These are phyloP conservation scores for Coptotermes formosanus DNA, from an alignment of 1,140 invertebrate species.

Conservation along the genomic window DNA sequence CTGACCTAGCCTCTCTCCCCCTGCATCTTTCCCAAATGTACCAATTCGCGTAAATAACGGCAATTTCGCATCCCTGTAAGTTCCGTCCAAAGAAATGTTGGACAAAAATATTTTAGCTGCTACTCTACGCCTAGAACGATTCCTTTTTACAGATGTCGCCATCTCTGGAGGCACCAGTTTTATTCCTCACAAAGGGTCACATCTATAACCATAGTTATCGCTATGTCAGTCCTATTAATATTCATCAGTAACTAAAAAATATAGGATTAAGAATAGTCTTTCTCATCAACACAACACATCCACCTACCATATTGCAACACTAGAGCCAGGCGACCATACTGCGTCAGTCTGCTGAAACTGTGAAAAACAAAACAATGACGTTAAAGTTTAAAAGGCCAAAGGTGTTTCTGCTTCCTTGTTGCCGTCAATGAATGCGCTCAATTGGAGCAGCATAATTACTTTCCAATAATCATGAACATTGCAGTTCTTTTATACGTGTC, in stretches of 20 bases:
- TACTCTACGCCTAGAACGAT: constrained; percentile 68
- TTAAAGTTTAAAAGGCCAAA: neutral
- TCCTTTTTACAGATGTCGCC: constrained; percentile 50
- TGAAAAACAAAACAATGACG: neutral
- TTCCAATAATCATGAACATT: neutral
- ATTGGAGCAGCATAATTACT: neutral
- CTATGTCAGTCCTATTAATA: too few relatives aligned
- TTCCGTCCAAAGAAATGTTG: constrained; percentile 92
- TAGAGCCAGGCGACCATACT: neutral
- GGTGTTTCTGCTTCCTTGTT: neutral
- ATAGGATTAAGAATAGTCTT: too few relatives aligned
- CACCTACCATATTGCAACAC: neutral
- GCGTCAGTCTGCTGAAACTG: neutral
- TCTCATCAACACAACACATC: too few relatives aligned
- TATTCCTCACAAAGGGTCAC: neutral
- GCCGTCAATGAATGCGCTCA: neutral
- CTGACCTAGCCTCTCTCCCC: neutral
- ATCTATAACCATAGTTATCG: too few relatives aligned
- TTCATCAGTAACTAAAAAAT: too few relatives aligned
- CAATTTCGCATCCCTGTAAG: constrained; percentile 79
- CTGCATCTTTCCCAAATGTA: constrained; percentile 37
- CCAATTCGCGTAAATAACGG: constrained; percentile 54
- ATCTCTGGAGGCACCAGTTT: neutral
- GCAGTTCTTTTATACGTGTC: neutral
- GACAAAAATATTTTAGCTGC: constrained; percentile 88